Evolutionary conservation across 2,797 vertebrate genomes (phyloP).

Genomic region (Holocentrus rufus): DNA sequence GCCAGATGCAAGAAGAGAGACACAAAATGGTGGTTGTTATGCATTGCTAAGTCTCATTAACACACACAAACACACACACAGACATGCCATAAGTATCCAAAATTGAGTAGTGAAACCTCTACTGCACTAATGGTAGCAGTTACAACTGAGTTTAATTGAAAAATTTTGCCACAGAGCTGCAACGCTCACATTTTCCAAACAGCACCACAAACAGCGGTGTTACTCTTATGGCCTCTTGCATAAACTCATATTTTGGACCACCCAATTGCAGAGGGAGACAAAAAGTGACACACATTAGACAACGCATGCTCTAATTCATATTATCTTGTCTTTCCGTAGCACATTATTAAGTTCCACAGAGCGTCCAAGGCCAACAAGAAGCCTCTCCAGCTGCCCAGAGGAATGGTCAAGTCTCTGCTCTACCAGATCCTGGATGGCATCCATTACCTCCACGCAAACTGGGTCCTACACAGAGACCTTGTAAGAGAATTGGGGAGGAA

Average conservation of each 20-base stretch:
- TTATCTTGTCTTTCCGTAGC: slow-evolving; percentile 81
- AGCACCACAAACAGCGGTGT: slow-evolving; percentile 52
- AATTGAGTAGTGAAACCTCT: slow-evolving; percentile 41
- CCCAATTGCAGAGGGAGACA: neutral
- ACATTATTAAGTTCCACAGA: slow-evolving; percentile 99
- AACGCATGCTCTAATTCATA: slow-evolving; percentile 1
- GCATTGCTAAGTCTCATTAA: slow-evolving; percentile 29
- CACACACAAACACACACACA: slow-evolving; percentile 15
- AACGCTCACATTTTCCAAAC: slow-evolving; percentile 52
- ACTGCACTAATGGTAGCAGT: slow-evolving; percentile 41
- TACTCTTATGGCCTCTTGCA: slow-evolving; percentile 29
- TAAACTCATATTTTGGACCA: slow-evolving; percentile 22
- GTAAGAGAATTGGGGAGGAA: slow-evolving; percentile 83
- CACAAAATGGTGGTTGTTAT: slow-evolving; percentile 38
- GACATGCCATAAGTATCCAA: slow-evolving; percentile 17
- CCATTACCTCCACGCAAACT: slow-evolving; percentile 99
- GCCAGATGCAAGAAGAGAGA: slow-evolving; percentile 1
- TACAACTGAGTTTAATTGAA: slow-evolving; percentile 49
- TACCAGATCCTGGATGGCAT: slow-evolving; percentile 99
- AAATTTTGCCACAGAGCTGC: slow-evolving; percentile 56
- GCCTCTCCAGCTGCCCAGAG: slow-evolving; percentile 98
- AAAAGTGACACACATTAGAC: slow-evolving; percentile 17
- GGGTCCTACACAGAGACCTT: slow-evolving; percentile 99
- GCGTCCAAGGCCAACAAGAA: slow-evolving; percentile 99
- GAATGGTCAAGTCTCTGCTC: slow-evolving; percentile 99